phyloP scores from a whole-genome alignment of 2,797 vertebrate species.

The Rhynchonycteris naso region DNA sequence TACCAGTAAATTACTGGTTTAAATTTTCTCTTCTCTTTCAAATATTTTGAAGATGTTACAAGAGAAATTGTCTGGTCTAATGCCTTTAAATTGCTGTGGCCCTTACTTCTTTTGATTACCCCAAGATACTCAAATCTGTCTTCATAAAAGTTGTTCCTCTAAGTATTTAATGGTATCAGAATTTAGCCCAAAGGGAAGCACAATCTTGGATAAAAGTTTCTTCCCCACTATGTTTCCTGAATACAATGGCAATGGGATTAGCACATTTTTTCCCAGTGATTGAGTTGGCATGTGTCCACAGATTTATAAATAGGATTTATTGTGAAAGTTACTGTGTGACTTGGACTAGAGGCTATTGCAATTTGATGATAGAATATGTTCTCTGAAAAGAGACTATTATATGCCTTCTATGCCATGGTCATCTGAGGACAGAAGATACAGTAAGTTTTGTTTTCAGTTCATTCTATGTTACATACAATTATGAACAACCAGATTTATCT shows the following conservation, averaged over 20 bases:
- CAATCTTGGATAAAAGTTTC: constrained; percentile 58
- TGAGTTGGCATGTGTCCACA: constrained; percentile 65
- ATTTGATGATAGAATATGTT: constrained; percentile 67
- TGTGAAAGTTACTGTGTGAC: constrained; percentile 64
- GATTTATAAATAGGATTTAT: constrained; percentile 79
- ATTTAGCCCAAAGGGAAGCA: constrained; percentile 30
- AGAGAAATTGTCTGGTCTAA: background rate
- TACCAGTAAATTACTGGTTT: background rate
- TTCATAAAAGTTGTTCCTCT: constrained; percentile 40
- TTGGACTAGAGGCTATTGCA: constrained; percentile 70
- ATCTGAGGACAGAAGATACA: constrained; percentile 58
- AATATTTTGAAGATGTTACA: background rate
- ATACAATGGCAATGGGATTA: constrained; percentile 69
- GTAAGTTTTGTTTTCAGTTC: constrained; percentile 56
- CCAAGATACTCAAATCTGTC: constrained; percentile 1
- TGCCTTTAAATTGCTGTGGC: background rate
- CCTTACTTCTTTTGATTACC: background rate
- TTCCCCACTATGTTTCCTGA: constrained; percentile 61
- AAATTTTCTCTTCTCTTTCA: background rate
- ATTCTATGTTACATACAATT: constrained; percentile 13
- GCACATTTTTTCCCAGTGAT: constrained; percentile 76
- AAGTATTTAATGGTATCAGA: constrained; percentile 35
- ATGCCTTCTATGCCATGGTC: constrained; percentile 44
- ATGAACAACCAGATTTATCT: constrained; percentile 30
- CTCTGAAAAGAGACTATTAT: constrained; percentile 72